These are phyloP conservation scores for Parazoanthus darwini DNA, from an alignment of 92 coral and sea anemone species.

Conservation along the genomic window DNA sequence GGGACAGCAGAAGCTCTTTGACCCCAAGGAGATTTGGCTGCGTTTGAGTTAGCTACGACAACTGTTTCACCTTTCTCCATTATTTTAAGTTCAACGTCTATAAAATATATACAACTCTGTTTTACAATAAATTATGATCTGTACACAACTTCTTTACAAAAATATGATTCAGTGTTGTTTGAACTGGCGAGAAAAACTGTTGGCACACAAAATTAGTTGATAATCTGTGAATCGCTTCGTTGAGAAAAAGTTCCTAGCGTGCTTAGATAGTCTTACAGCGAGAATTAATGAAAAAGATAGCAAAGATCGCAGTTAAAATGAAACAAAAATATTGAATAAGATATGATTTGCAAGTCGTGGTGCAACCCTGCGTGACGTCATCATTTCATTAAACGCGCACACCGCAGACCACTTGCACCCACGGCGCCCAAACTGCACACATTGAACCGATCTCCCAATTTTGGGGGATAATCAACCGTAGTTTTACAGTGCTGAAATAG, in stretches of 20 bases:
- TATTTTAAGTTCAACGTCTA: neutral
- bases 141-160: neutral
- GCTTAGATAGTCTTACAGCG: neutral
- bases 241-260: neutral
- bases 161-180: neutral
- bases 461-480: too few relatives aligned
- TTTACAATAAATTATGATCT: slow-evolving; percentile 13
- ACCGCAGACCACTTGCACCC: too few relatives aligned
- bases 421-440: too few relatives aligned
- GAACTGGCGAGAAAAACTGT: neutral
- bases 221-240: neutral
- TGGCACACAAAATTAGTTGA: neutral
- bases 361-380: too few relatives aligned
- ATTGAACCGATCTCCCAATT: too few relatives aligned
- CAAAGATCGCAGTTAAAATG: neutral
- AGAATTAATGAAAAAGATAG: neutral
- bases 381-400: too few relatives aligned
- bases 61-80: slow-evolving; percentile 87
- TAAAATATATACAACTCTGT: neutral
- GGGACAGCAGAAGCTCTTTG: slow-evolving; percentile 56
- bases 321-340: neutral
- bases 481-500: too few relatives aligned
- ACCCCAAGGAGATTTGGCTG: slow-evolving; percentile 81
- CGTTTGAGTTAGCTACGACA: slow-evolving; percentile 48
- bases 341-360: too few relatives aligned